Evolutionary conservation across 2,888 invertebrate genomes (phyloP), one percentile per base, ranked within the genome.

Genomic region (Lamellibrachia satsuma): DNA sequence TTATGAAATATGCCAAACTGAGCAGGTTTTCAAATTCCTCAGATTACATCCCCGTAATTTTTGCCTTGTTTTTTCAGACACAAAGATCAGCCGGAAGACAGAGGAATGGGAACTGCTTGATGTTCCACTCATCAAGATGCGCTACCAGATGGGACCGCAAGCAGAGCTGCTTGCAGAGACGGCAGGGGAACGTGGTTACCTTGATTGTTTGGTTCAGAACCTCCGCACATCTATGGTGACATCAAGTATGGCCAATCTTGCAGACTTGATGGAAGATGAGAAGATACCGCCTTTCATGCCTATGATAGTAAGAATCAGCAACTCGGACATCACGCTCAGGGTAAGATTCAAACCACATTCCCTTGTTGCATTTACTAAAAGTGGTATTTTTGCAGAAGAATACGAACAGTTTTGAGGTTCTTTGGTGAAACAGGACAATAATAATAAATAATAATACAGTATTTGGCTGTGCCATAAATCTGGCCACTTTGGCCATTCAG

Each of bases 191-290:
- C 92, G 52, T 0, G 95, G 95, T 0, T 94, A 94, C 52, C 93
- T 95, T 90, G 91, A 92, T 7, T 52, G 90, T 7, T 11, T 90
- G 9, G 90, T 93, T 3, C 90, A 93, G n/a, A 92, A 95, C 91
- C 95, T 94, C 93, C 94, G 94, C n/a, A 93, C 95, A 91, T 95
- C 94, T 93, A 95, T 95, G 94, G 95, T 95, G 90, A 96, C 94
- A 95, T 98, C 98, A 95, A 98, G 98, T 0, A 97, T 98, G 0
- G 97, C 98, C 75, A 98, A 98, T 15, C 97, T 99, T 22, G 97
- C 98, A 0, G 98, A 98, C 96, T 97, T 99, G 94, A 97, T 98
- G 0, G 99, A 99, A 96, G 99, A 99, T 96, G 99, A 99, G 97
- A 97, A 98, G 90, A 97, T 98, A 52, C 97, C 97, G 2, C 97